A percentile compares a stretch with the other conserved stretches of the same genome.
Conservation (phyloP, 2,797 vertebrate genomes). For the Danio choprae region DNA sequence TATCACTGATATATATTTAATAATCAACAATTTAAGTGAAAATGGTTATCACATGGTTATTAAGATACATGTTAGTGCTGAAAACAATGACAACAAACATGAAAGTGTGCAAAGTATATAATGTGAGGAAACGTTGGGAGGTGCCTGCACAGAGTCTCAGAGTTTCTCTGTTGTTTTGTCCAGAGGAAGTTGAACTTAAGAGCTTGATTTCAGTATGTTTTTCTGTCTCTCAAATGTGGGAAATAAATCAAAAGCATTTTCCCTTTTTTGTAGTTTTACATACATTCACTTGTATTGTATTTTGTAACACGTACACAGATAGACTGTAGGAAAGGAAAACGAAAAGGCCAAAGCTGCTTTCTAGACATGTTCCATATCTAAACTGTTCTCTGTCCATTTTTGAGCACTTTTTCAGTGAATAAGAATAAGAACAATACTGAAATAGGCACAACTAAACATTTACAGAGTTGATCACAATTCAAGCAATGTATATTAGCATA, state of each 20-base stretch:
- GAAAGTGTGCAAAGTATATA: not conserved
- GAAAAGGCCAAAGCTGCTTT: not conserved
- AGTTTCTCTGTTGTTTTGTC: constrained; percentile 13
- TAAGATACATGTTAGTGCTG: not conserved
- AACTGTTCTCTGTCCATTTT: not conserved
- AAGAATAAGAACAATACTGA: not conserved
- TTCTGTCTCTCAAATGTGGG: not conserved
- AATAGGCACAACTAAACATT: constrained; percentile 28
- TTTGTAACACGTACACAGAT: not conserved
- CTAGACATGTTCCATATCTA: not conserved
- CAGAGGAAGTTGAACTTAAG: not conserved
- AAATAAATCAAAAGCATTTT: not conserved
- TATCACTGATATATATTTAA: not conserved
- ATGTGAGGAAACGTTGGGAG: not conserved
- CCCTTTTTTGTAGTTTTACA: not conserved
- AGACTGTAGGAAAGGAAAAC: not conserved
- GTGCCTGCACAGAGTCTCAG: constrained; percentile 13
- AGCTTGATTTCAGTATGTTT: constrained; percentile 11
- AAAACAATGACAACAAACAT: not conserved
- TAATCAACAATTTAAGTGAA: constrained; percentile 13
- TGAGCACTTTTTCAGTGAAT: constrained; percentile 4
- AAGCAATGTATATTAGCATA: too few species aligned
- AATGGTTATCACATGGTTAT: not conserved
- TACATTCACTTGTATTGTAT: not conserved
- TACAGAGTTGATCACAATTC: constrained; percentile 7